Percentiles rank a stretch among this genome's conserved stretches.
Evolutionary conservation across 2,888 invertebrate species (phyloP).

Genomic region (Clistopyga incitator): DNA sequence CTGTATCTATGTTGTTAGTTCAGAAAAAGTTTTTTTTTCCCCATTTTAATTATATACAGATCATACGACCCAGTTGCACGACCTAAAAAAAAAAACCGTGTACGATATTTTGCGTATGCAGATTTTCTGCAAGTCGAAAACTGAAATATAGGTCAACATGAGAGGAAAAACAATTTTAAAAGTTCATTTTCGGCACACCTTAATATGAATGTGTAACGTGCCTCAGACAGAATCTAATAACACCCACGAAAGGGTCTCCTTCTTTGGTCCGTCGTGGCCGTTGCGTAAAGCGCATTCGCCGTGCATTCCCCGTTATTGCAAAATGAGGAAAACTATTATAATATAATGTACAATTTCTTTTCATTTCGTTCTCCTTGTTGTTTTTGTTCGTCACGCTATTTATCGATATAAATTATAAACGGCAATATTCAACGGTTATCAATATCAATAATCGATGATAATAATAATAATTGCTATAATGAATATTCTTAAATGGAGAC

Average conservation of each 20-base stretch:
- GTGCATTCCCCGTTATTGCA: slow-evolving; percentile 73
- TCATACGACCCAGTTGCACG: too few species aligned
- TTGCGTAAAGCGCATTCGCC: slow-evolving; percentile 65
- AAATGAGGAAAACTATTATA: slow-evolving; percentile 74
- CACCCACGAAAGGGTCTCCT: slow-evolving; percentile 60
- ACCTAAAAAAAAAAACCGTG: too few species aligned
- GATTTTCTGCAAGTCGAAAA: too few species aligned
- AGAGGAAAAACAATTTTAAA: too few species aligned
- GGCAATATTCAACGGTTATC: slow-evolving; percentile 62
- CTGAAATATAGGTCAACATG: too few species aligned
- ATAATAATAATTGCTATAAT: slow-evolving; percentile 69
- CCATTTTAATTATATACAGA: too few species aligned
- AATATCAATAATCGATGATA: slow-evolving; percentile 64
- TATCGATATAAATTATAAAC: slow-evolving; percentile 63
- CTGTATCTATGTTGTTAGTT: too few species aligned
- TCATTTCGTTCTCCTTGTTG: slow-evolving; percentile 30
- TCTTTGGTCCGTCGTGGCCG: slow-evolving; percentile 80
- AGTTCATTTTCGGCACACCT: too few species aligned
- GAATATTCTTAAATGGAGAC: slow-evolving; percentile 73
- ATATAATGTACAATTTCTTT: slow-evolving; percentile 75
- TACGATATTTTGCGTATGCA: too few species aligned
- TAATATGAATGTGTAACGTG: slow-evolving; percentile 47
- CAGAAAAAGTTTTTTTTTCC: too few species aligned
- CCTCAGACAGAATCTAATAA: slow-evolving; percentile 64
- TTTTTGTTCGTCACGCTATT: slow-evolving; percentile 39